A percentile compares a stretch with the other conserved stretches of the same genome.
Evolutionary conservation across 2,113 vertebrate genomes (phyloP).

Genomic region (Tretioscincus oriximinensis): DNA sequence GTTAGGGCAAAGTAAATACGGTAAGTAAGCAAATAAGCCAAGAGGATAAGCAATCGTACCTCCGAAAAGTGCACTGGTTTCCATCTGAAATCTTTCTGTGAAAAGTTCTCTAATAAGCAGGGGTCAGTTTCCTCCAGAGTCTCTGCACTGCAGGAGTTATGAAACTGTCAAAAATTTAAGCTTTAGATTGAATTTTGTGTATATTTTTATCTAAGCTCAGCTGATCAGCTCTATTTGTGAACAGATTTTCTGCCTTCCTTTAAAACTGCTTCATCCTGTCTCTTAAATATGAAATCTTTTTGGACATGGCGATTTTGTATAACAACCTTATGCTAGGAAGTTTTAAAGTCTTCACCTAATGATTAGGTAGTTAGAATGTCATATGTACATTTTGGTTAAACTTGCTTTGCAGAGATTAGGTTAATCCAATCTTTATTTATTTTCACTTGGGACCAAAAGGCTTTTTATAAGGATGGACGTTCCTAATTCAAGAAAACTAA

Average conservation of each 20-base stretch:
- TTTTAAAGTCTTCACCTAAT: background rate
- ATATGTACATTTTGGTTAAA: constrained; percentile 1
- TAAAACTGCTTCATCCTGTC: background rate
- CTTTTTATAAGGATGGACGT: background rate
- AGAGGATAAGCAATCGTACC: too few species aligned
- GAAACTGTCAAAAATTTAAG: background rate
- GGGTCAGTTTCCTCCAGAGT: background rate
- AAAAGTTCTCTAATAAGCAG: background rate
- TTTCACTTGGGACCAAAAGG: background rate
- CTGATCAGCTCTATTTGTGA: background rate
- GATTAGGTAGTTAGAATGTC: background rate
- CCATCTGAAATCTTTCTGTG: background rate
- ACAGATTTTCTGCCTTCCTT: background rate
- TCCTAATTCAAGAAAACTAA: background rate
- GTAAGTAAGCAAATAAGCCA: too few species aligned
- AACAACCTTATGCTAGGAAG: background rate
- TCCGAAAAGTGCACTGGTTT: background rate
- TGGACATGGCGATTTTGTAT: background rate
- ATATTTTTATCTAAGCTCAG: background rate
- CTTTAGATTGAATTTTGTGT: background rate
- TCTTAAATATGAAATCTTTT: background rate
- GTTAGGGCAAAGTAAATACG: too few species aligned
- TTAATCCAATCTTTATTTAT: background rate
- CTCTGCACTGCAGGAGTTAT: constrained; percentile 11
- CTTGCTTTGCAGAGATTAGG: background rate